phyloP scores from a whole-genome alignment of 2,888 invertebrate genomes.

The Drosophila kambysellisi region DNA sequence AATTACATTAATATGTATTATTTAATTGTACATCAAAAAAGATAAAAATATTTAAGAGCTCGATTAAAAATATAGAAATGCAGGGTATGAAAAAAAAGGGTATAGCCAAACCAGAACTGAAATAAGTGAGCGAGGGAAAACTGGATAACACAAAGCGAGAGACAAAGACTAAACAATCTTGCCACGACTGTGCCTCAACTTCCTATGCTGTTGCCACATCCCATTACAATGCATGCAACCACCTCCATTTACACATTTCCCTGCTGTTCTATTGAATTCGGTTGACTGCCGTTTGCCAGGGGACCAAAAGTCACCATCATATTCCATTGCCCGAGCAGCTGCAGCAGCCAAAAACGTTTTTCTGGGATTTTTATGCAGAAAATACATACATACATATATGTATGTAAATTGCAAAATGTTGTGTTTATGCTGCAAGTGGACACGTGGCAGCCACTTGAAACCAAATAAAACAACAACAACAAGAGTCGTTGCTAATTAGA shows the following conservation, averaged over 20 bases:
- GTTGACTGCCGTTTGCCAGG: slow-evolving; percentile 29
- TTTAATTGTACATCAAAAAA: background rate
- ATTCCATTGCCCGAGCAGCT: slow-evolving; percentile 46
- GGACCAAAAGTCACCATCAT: slow-evolving; percentile 44
- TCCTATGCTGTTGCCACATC: background rate
- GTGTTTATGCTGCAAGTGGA: slow-evolving; percentile 57
- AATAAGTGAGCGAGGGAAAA: background rate
- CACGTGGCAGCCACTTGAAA: slow-evolving; percentile 53
- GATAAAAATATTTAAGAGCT: background rate
- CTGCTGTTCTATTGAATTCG: slow-evolving; percentile 9
- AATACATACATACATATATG: slow-evolving; percentile 1
- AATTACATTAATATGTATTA: background rate
- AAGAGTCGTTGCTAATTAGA: background rate
- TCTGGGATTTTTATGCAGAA: slow-evolving; percentile 31
- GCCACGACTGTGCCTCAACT: slow-evolving; percentile 23
- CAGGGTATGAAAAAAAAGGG: background rate
- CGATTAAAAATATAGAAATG: background rate
- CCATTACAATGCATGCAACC: background rate
- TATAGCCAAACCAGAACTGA: background rate
- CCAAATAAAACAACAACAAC: slow-evolving; percentile 24
- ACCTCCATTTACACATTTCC: background rate
- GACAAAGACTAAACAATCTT: slow-evolving; percentile 54
- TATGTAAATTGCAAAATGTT: slow-evolving; percentile 47
- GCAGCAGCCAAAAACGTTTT: slow-evolving; percentile 44
- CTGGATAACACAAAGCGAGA: slow-evolving; percentile 43